Evolutionary conservation across 2,888 invertebrate species (phyloP), one percentile per base, ranked within the genome.

Genomic region (Mycalesis mineus): DNA sequence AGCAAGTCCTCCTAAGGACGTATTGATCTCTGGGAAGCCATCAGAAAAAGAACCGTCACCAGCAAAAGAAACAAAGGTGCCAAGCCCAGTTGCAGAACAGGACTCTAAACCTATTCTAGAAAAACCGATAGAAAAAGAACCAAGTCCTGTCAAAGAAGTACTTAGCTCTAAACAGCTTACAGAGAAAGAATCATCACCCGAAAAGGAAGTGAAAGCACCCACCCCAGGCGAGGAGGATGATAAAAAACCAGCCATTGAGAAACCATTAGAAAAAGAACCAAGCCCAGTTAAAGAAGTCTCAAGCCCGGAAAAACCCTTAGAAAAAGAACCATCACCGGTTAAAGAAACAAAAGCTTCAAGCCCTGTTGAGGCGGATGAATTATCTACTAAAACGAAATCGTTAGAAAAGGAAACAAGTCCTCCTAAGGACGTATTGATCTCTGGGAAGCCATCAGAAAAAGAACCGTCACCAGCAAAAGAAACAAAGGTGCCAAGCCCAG

Each of bases 321-420:
- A 33, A 9, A 33, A 33, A 33, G 33, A 9, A 44, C 22, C 22
- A 7, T 7, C 15, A 36, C 36, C 44, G 7, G 13, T n/a, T 2
- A 48, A 50, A 14, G 40, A 37, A n/a, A 57, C 65, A 6, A 64
- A 63, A 40, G 50, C 45, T 15, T 51, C 59, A 5, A 63, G 63
- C 4, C 58, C 57, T 29, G 51, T 50, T 8, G 41, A 42, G 1
- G 42, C 41, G 31, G 0, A 9, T 1, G 33, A 11, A 11, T 36
- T 2, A 1, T 9, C 7, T 33, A 9, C 6, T 11, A n/a, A 7
- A n/a, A n/a, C n/a, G 9, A 11, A 37, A n/a, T 15, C 11, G 7
- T 48, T 37, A 0, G 9, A 31, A 17, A 44, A 44, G 8, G 31
- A 2, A 1, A 40, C 40, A n/a, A 52, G 52, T n/a, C 57, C 48